Evolutionary conservation across 2,797 vertebrate species (phyloP).

Genomic region (Halcyon chelicuti): DNA sequence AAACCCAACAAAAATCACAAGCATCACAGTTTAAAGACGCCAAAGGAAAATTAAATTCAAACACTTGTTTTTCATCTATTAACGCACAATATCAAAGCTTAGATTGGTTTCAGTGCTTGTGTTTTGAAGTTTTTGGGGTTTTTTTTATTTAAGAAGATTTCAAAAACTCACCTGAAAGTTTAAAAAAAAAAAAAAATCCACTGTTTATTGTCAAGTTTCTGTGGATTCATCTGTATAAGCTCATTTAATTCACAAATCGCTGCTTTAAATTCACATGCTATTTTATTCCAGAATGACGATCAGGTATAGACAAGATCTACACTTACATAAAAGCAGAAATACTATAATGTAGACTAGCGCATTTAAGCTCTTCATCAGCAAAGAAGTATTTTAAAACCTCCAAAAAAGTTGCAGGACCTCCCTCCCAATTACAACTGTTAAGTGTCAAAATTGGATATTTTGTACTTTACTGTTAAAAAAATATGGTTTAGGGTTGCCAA

Average conservation of each 20-base stretch:
- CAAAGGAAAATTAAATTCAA: not conserved
- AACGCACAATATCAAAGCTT: not conserved
- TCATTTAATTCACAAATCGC: not conserved
- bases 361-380: not conserved
- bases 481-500: not conserved
- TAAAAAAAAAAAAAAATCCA: not conserved
- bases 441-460: not conserved
- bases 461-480: not conserved
- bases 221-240: not conserved
- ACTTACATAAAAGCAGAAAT: not conserved
- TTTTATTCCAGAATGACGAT: not conserved
- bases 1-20: not conserved
- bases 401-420: not conserved
- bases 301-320: not conserved
- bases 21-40: not conserved
- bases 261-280: not conserved
- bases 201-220: not conserved
- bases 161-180: not conserved
- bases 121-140: not conserved
- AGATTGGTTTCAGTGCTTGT: not conserved
- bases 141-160: not conserved
- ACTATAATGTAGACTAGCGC: not conserved
- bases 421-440: not conserved
- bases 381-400: not conserved
- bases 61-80: not conserved